Conservation (phyloP, 2,888 invertebrate species). For the Cremastinae sp. region DNA sequence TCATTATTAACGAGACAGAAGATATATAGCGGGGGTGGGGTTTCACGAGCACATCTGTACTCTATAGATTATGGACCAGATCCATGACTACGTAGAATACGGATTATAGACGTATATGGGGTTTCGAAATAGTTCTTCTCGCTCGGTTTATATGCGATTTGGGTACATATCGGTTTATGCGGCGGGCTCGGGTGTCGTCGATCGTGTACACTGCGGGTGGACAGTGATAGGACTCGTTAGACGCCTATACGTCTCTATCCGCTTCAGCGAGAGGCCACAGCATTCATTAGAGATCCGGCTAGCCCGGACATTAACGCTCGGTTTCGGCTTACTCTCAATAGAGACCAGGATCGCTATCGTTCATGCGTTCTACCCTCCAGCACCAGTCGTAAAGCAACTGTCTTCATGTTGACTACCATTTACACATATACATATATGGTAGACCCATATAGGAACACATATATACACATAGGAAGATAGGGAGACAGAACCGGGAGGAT, state of each 20-base stretch:
- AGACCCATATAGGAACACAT: neutral
- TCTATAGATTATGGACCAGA: too few relatives aligned
- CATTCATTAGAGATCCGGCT: conserved; percentile 61
- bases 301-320: conserved; percentile 52
- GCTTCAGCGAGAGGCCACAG: conserved; percentile 39
- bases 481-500: neutral
- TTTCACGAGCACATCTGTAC: too few relatives aligned
- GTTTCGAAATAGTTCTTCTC: conserved; percentile 9
- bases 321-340: conserved; percentile 59
- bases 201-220: conserved; percentile 33
- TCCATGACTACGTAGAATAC: too few relatives aligned
- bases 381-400: conserved; percentile 39
- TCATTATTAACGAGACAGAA: conserved; percentile 54
- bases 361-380: conserved; percentile 43
- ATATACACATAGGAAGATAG: too few relatives aligned
- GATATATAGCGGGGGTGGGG: too few relatives aligned
- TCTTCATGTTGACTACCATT: conserved; percentile 49
- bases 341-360: conserved; percentile 60
- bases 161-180: neutral
- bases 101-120: too few relatives aligned
- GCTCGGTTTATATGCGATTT: neutral
- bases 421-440: too few relatives aligned
- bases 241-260: conserved; percentile 61
- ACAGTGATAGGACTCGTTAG: conserved; percentile 65
- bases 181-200: too few relatives aligned